These are phyloP conservation scores for Trichechus manatus DNA, from an alignment of 2,113 vertebrate genomes.

Conservation along the genomic window DNA sequence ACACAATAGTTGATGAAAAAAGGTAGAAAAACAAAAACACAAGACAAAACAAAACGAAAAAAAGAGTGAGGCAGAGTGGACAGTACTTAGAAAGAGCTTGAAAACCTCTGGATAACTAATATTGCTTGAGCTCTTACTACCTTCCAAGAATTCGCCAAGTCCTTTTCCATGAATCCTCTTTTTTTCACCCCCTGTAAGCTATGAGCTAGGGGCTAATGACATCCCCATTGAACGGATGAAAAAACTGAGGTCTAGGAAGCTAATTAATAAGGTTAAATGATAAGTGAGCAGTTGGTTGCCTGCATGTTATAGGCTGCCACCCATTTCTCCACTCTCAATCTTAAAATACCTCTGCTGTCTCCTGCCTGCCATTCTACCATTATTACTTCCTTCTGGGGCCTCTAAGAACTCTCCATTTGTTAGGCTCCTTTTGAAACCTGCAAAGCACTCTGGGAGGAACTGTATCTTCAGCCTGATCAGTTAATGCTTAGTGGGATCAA, in stretches of 20 bases:
- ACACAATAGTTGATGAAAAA: background rate
- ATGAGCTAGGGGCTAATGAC: background rate
- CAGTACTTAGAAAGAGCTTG: background rate
- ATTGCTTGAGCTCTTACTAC: background rate
- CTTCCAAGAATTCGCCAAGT: background rate
- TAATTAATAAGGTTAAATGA: background rate
- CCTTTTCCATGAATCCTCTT: background rate
- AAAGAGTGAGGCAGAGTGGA: no score
- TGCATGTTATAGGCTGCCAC: background rate
- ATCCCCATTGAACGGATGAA: background rate
- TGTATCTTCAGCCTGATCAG: background rate
- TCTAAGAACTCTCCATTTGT: background rate
- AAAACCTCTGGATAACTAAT: no score
- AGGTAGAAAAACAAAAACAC: background rate
- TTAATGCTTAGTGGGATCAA: background rate
- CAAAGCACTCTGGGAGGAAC: background rate
- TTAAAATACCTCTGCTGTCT: background rate
- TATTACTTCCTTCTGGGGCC: rapidly evolving
- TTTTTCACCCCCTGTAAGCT: background rate
- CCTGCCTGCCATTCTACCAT: background rate
- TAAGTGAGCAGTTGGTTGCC: background rate
- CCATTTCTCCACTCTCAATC: background rate
- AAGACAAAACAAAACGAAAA: background rate
- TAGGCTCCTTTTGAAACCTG: background rate
- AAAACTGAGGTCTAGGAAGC: background rate